Evolutionary conservation across 92 coral and sea anemone species (phyloP), one percentile per base, ranked within the genome.

Genomic region (Palythoa grandiflora): DNA sequence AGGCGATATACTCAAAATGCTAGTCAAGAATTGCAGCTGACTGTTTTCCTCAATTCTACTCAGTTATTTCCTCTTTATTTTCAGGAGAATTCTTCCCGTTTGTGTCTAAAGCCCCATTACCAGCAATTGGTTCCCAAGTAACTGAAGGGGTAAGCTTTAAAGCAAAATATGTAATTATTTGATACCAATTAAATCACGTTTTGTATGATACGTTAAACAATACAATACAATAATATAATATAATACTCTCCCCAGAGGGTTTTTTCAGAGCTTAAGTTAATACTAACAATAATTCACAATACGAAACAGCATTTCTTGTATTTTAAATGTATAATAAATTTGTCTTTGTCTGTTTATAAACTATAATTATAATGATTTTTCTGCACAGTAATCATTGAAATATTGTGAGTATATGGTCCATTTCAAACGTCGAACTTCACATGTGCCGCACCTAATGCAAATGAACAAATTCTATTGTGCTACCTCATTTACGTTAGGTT

Each of bases 121-220:
- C 99, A 38, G 91, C 94, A 71, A 97, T 97, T 70, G 98, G 96
- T 17, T 90, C 85, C 5, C 89, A 90, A 78, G 92, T 88, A 60
- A 28, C 73, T 63, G 74, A 61, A 39, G 85, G 85, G 75, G 85
- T 80, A 28, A 80, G 85, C 17, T 80, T 37, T 8, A 15, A 57
- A 57, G 44, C 53, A 15, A 36, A 68, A 12, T 16, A 13, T 57
- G 15, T 57, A 57, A 57, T 57, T 2, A 57, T 57, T 57, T 57
- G n/a, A 1, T 57, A 11, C 40, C 21, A 10, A 36, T 2, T 2
- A 68, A 28, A 21, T 9, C 3, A 9, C 13, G 13, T 68, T 36
- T 16, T 68, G 13, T 20, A 6, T 68, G 2, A 68, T 6, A 8
- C 40, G 40, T 6, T 9, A 68, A 36, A 2, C 14, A 6, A 20